Evolutionary conservation across 1,140 invertebrate genomes (phyloP).

Genomic region (Euwallacea similis): DNA sequence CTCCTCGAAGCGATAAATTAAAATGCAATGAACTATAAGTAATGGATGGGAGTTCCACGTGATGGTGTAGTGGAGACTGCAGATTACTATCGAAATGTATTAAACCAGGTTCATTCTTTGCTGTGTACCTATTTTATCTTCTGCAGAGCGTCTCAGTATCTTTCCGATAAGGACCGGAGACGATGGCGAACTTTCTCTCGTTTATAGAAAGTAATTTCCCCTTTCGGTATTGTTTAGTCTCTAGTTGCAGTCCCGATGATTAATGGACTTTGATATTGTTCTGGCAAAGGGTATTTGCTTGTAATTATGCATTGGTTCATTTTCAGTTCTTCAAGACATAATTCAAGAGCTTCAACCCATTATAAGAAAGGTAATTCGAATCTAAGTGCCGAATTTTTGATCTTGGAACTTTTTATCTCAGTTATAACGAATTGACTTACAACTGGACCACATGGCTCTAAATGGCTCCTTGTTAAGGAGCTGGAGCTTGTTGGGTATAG

Average conservation of each 20-base stretch:
- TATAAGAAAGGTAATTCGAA: too few species aligned
- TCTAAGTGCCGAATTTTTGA: too few species aligned
- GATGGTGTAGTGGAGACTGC: slow-evolving; percentile 27
- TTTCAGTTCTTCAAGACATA: too few species aligned
- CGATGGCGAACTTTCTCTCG: slow-evolving; percentile 22
- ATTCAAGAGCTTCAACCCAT: too few species aligned
- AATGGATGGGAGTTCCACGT: slow-evolving; percentile 34
- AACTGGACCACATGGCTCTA: too few species aligned
- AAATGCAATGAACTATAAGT: slow-evolving; percentile 36
- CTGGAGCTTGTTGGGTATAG: too few species aligned
- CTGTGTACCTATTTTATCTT: slow-evolving; percentile 30
- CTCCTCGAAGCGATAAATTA: slow-evolving; percentile 34
- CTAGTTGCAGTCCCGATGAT: slow-evolving; percentile 14
- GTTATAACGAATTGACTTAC: too few species aligned
- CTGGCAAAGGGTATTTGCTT: too few species aligned
- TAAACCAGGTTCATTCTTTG: slow-evolving; percentile 37
- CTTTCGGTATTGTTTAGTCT: slow-evolving; percentile 33
- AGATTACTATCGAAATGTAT: slow-evolving; percentile 38
- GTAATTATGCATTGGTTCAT: too few species aligned
- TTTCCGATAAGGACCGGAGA: slow-evolving; percentile 26
- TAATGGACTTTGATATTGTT: slow-evolving; percentile 10
- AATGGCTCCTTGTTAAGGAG: too few species aligned
- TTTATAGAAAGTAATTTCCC: slow-evolving; percentile 38
- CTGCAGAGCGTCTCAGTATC: slow-evolving; percentile 20
- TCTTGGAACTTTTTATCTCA: too few species aligned